Base-by-base conservation (phyloP, 2,797 vertebrate species). In the Muscicapa striata region DNA sequence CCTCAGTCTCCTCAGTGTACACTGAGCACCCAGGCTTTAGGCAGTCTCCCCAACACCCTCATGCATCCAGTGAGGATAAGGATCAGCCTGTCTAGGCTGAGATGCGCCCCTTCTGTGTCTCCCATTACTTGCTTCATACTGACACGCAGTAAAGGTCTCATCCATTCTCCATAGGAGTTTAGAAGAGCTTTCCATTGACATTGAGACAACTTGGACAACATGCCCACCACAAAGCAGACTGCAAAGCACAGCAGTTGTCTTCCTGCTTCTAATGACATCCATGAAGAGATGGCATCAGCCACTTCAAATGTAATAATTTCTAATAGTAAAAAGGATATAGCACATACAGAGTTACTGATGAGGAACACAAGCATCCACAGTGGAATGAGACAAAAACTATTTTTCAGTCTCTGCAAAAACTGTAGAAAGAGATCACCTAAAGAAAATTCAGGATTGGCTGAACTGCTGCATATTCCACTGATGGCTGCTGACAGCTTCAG, bases 261-360 rank as follows among this genome's bases (percentile, higher is more conserved):
- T 74, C 77, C 67, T 86, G 74, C 49, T 63, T 81, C 63, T 88
- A 81, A 73, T 20, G 57, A 91, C 64, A 88, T 67, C 38, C 70
- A 48, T 27, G 59, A 91, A 92, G 59, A 91, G 15, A 70, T 70
- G 80, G 70, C 84, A 90, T 8, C 88, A 88, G 19, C 40, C 1
- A 3, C 23, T 89, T 95, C 79, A 84, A 94, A 86, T 12, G 1
- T 49, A 72, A 62, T 32, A 78, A 84, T 81, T 87, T 76, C 40
- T 80, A 81, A 64, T 45, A 87, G 43, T 8, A 23, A 72, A 91
- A 91, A 88, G 87, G 91, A 96, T 79, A n/a, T 91, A 93, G 70
- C 94, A 90, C 74, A 0, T 89, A 84, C 92, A 95, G 52, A 91
- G 83, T 96, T 95, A 93, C 94, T 93, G 95, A 96, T 93, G 95